A percentile compares a stretch with the other conserved stretches of the same genome.
These are phyloP conservation scores for Brachyhypopomus occidentalis DNA, from an alignment of 2,113 vertebrate species.

Conservation along the genomic window DNA sequence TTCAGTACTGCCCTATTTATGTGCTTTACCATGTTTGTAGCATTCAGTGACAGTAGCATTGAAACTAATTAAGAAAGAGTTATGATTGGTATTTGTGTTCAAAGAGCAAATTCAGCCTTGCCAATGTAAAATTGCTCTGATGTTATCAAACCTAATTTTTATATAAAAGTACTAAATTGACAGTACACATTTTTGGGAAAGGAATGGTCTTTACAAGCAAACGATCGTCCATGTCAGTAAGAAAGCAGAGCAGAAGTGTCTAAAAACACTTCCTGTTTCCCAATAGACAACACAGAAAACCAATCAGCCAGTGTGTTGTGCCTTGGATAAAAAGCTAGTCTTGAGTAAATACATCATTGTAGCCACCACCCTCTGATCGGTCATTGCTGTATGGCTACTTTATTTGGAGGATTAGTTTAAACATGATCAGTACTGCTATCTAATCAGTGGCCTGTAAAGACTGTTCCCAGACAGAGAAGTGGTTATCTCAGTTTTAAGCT, in stretches of 20 bases:
- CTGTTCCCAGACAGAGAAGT: background rate
- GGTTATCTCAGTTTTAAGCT: background rate
- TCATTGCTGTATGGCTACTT: background rate
- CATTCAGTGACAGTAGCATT: background rate
- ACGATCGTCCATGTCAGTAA: background rate
- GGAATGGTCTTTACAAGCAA: too few relatives aligned
- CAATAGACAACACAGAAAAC: background rate
- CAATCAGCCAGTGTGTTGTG: too few relatives aligned
- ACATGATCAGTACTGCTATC: background rate
- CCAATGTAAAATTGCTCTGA: too few relatives aligned
- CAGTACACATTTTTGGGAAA: too few relatives aligned
- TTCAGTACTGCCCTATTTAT: background rate
- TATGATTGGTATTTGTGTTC: background rate
- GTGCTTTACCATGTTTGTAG: background rate
- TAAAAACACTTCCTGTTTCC: conserved; percentile 26
- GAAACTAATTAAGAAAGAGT: background rate
- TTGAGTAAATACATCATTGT: background rate
- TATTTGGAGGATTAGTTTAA: background rate
- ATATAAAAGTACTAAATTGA: too few relatives aligned
- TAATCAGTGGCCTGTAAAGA: background rate
- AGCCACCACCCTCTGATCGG: background rate
- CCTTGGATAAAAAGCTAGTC: background rate
- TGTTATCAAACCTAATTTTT: too few relatives aligned
- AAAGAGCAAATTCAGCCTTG: too few relatives aligned
- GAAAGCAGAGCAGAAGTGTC: conserved; percentile 1